Conservation (phyloP, 2,113 vertebrate genomes). For the Gymnarchus niloticus region DNA sequence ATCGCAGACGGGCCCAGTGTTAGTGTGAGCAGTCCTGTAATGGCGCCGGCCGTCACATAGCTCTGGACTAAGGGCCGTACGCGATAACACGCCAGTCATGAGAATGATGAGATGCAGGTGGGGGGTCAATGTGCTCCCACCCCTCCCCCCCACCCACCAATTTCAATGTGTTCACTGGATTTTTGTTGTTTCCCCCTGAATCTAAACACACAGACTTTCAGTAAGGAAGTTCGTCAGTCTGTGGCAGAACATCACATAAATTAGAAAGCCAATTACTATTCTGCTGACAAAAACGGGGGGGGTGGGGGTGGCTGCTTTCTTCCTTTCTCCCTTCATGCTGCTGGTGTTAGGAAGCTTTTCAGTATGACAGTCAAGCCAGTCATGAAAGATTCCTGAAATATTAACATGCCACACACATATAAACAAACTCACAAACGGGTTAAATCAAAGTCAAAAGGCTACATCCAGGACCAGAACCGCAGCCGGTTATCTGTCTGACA, state of each 20-base stretch:
- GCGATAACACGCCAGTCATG: no score
- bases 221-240: conserved; percentile 65
- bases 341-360: conserved; percentile 62
- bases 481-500: not conserved
- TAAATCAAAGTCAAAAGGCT: conserved; percentile 55
- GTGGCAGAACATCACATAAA: conserved; percentile 61
- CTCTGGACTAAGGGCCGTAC: not conserved
- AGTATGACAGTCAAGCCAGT: conserved; percentile 57
- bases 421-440: not conserved
- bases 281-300: conserved; percentile 41
- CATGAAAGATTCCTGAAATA: conserved; percentile 58
- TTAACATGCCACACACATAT: conserved; percentile 54
- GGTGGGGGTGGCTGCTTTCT: conserved; percentile 45
- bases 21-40: not conserved
- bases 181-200: conserved; percentile 61
- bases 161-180: conserved; percentile 53
- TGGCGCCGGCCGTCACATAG: not conserved
- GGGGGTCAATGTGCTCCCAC: no score
- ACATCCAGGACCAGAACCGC: not conserved
- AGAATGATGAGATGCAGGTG: not conserved
- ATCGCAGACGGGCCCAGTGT: not conserved
- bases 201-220: conserved; percentile 49
- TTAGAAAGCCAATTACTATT: conserved; percentile 62
- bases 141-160: conserved; percentile 35
- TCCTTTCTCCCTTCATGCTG: conserved; percentile 37